Percentiles rank a stretch among this genome's conserved stretches.
phyloP scores from a whole-genome alignment of 2,113 vertebrate species.

The Macrotus californicus region DNA sequence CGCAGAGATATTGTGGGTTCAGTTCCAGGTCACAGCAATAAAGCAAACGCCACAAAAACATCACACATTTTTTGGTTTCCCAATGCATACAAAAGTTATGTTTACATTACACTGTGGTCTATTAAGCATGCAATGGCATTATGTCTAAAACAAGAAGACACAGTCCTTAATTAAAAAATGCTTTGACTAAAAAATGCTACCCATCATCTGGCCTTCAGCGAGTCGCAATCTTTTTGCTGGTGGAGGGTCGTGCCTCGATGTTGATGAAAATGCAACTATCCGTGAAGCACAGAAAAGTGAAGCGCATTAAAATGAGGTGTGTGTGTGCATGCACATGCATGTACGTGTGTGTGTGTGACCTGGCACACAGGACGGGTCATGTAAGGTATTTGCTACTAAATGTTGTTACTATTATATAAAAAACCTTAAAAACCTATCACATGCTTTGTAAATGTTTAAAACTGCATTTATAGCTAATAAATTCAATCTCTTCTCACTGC shows the following conservation, averaged over 20 bases:
- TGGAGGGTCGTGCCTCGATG: not conserved
- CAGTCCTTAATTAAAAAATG: not conserved
- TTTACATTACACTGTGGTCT: not conserved
- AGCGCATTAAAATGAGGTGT: not conserved
- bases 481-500: not conserved
- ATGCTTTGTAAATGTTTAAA: not conserved
- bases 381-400: not conserved
- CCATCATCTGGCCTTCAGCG: not conserved
- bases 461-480: not conserved
- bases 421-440: not conserved
- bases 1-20: not conserved
- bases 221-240: not conserved
- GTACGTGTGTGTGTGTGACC: not conserved
- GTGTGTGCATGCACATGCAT: not conserved
- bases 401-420: not conserved
- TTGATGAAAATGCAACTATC: not conserved
- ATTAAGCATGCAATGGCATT: not conserved
- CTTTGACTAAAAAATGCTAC: not conserved
- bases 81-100: not conserved
- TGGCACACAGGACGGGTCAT: not conserved
- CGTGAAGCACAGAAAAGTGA: not conserved
- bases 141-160: not conserved
- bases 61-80: not conserved
- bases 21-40: not conserved
- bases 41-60: not conserved